These are phyloP conservation scores for Allolobophora icterica DNA, from an alignment of 2,888 invertebrate genomes.

Conservation along the genomic window DNA sequence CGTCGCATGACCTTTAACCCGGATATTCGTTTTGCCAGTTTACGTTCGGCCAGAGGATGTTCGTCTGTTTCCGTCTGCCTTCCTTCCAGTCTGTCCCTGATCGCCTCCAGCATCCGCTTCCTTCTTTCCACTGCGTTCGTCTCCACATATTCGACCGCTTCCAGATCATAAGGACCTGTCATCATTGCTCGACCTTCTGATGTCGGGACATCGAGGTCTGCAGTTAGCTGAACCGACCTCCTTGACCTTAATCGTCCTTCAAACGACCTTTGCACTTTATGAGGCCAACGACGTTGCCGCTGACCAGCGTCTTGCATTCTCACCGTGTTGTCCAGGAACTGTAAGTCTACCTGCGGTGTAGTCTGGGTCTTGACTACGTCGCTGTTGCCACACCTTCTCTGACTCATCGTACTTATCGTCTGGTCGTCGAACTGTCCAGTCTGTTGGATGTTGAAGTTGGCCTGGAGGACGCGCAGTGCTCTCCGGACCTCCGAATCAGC, in stretches of 20 bases:
- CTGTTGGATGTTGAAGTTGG: slow-evolving; percentile 36
- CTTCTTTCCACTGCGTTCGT: neutral
- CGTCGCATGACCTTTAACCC: neutral
- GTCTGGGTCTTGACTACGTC: slow-evolving; percentile 33
- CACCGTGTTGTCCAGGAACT: neutral
- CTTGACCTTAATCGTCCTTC: neutral
- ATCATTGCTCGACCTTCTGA: neutral
- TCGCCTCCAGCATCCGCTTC: neutral
- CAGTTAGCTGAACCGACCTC: neutral
- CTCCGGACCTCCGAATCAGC: slow-evolving; percentile 33
- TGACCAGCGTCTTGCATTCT: neutral
- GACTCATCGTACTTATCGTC: slow-evolving; percentile 42
- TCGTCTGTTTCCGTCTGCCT: neutral
- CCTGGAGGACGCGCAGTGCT: slow-evolving; percentile 41
- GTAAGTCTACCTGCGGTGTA: neutral
- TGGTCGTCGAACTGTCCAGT: slow-evolving; percentile 43
- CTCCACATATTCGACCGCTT: neutral
- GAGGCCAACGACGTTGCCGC: neutral
- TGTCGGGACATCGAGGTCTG: neutral
- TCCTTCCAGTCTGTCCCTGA: neutral
- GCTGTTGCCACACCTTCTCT: slow-evolving; percentile 46
- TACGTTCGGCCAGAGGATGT: neutral
- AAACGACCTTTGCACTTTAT: neutral
- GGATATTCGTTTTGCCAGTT: neutral
- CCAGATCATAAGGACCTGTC: neutral